phyloP scores from a whole-genome alignment of 1,140 invertebrate species.

The Listronotus oregonensis region DNA sequence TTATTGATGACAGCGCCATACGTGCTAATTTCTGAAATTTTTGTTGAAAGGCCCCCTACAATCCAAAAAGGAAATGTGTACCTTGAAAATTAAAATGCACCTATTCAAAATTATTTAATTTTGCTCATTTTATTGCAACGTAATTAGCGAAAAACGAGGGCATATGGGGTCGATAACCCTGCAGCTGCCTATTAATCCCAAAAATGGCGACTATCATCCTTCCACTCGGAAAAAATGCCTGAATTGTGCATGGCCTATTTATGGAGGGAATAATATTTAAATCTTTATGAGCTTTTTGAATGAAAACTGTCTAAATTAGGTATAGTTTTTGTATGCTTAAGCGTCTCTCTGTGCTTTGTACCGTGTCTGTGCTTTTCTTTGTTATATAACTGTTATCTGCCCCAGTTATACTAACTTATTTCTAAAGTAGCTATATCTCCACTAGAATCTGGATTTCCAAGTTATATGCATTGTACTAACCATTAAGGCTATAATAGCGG shows the following conservation, averaged over 20 bases:
- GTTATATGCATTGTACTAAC: too few species aligned
- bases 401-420: too few species aligned
- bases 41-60: conserved; percentile 70
- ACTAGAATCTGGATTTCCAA: too few species aligned
- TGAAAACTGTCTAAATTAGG: too few species aligned
- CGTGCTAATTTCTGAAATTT: conserved; percentile 73
- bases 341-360: too few species aligned
- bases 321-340: too few species aligned
- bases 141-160: neutral
- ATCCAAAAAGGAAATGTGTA: conserved; percentile 27
- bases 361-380: too few species aligned
- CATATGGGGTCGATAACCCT: conserved; percentile 20
- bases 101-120: neutral
- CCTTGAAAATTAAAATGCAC: conserved; percentile 8
- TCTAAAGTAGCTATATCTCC: too few species aligned
- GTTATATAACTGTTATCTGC: too few species aligned
- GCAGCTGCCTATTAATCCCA: conserved; percentile 31
- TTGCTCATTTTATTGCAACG: neutral
- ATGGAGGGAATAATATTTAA: conserved; percentile 4
- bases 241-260: neutral
- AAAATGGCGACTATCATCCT: conserved; percentile 24
- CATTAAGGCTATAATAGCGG: too few species aligned
- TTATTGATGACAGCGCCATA: conserved; percentile 72
- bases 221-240: neutral
- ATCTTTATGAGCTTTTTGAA: too few species aligned